These are phyloP conservation scores for Ylistrum balloti DNA, from an alignment of 1,140 invertebrate genomes.

Conservation along the genomic window DNA sequence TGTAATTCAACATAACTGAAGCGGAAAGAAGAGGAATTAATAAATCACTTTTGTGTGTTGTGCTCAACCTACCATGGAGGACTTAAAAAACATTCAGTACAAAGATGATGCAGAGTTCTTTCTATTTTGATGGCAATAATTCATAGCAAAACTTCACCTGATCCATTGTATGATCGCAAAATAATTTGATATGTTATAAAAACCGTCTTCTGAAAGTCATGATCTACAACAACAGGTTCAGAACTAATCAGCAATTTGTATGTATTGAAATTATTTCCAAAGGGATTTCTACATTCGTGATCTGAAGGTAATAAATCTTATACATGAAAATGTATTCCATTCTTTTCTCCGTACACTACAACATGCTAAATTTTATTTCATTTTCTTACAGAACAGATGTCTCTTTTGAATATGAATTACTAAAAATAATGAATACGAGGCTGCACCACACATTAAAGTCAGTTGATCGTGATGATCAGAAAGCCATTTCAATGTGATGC, in stretches of 20 bases:
- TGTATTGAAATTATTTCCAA: neutral
- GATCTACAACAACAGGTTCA: neutral
- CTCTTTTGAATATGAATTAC: no score
- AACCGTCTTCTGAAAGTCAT: neutral
- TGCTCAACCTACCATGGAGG: neutral
- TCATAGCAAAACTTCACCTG: neutral
- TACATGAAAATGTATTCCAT: neutral
- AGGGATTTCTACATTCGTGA: neutral
- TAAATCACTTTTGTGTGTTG: slow-evolving; percentile 25
- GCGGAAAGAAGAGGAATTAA: neutral
- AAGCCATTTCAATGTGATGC: neutral
- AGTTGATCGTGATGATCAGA: neutral
- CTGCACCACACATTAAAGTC: neutral
- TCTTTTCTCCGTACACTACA: neutral
- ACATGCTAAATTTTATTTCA: neutral
- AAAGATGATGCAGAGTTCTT: neutral
- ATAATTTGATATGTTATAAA: neutral
- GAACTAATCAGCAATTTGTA: slow-evolving; percentile 13
- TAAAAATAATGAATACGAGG: no score
- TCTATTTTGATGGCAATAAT: slow-evolving; percentile 22
- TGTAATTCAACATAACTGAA: slow-evolving; percentile 18
- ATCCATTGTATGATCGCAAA: neutral
- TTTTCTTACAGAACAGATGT: neutral
- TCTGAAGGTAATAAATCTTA: neutral
- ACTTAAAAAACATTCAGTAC: neutral